Base-by-base conservation (phyloP, 2,888 invertebrate species). In the Cheilosia pagana region DNA sequence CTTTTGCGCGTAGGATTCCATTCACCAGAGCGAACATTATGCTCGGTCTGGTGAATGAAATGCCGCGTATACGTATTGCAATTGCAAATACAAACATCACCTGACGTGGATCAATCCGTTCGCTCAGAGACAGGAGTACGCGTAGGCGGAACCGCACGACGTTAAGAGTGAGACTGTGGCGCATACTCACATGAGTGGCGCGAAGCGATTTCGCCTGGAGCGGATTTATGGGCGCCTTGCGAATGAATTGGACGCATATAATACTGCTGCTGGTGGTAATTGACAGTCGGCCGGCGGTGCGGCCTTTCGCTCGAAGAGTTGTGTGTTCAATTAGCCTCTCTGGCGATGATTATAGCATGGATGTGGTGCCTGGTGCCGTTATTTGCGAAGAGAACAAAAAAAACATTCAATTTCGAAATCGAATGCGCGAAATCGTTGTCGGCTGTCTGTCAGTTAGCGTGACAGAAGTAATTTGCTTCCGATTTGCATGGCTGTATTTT, bases 171-270 rank as follows among this genome's bases (percentile, higher is more conserved):
- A 35, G 35, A 12, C 35, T 35, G 35, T 35, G 35, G 35, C 4
- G 35, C 21, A 43, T 43, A 59, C 62, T 55, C 65, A 67, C 48
- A 82, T 71, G 68, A 50, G 25, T 70, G 74, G 59, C 63, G 83
- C 70, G 59, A 79, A 83, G 57, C 14, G 25, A 41, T 65, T 78
- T 63, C 23, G 74, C 74, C 60, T 25, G 68, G 31, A 74, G 82
- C 78, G 50, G 43, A 74, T 68, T 83, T 74, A 78, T 63, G 63
- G 70, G 72, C 74, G 78, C 83, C 79, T 57, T 41, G 65, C 63
- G 74, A 79, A 83, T 83, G 83, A 83, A 79, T 83, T 83, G 78
- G 78, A 70, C 74, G 74, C 65, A 75, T 35, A 4, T 35, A 35
- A n/a, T n/a, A n/a, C n/a, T n/a, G n/a, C 35, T 35, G 12, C 77